These are phyloP conservation scores for Catocala nupta DNA, from an alignment of 2,888 invertebrate genomes.

Conservation along the genomic window DNA sequence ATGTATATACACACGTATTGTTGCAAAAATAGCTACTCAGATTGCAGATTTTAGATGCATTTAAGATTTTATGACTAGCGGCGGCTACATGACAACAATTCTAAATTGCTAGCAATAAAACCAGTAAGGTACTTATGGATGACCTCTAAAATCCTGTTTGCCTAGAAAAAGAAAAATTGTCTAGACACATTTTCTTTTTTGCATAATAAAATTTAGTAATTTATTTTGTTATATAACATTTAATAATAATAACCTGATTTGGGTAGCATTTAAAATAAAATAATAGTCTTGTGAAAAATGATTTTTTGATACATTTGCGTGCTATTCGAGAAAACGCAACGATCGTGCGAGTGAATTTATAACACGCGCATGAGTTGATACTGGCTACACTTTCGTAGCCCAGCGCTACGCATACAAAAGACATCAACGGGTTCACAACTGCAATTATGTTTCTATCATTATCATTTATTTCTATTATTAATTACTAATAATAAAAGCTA, in stretches of 20 bases:
- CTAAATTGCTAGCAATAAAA: slow-evolving; percentile 44
- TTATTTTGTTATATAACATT: not conserved
- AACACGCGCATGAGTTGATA: slow-evolving; percentile 43
- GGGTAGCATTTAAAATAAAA: too few relatives aligned
- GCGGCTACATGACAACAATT: slow-evolving; percentile 37
- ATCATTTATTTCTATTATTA: not conserved
- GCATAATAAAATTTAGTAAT: not conserved
- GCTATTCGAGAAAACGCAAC: slow-evolving; percentile 56
- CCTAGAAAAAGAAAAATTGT: slow-evolving; percentile 27
- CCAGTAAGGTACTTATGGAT: slow-evolving; percentile 23
- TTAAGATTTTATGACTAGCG: slow-evolving; percentile 25
- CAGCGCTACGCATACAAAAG: slow-evolving; percentile 71
- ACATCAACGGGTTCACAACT: slow-evolving; percentile 68
- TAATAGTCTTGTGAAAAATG: not conserved
- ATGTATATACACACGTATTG: too few relatives aligned
- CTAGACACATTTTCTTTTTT: slow-evolving; percentile 18
- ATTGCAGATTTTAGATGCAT: slow-evolving; percentile 16
- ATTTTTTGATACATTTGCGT: slow-evolving; percentile 40
- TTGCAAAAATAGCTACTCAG: too few relatives aligned
- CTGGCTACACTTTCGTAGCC: slow-evolving; percentile 60
- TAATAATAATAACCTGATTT: too few relatives aligned
- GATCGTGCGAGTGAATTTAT: slow-evolving; percentile 29
- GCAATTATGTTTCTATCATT: slow-evolving; percentile 31
- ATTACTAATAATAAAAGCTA: not conserved
- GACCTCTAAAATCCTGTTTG: slow-evolving; percentile 39